A percentile compares a stretch with the other conserved stretches of the same genome.
phyloP scores from a whole-genome alignment of 2,888 invertebrate genomes.

The Napeogenes inachia region DNA sequence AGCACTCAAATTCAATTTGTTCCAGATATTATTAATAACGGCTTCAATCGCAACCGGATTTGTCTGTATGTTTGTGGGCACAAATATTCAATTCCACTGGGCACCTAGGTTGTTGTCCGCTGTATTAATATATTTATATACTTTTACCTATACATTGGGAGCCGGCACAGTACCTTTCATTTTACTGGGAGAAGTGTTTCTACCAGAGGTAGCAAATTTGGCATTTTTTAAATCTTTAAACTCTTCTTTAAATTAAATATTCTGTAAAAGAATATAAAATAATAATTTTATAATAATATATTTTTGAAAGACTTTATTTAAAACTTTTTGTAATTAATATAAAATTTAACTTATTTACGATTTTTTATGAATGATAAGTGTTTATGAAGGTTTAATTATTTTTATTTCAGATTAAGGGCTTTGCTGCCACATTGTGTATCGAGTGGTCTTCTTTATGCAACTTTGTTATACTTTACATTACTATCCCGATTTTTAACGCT shows the following conservation, averaged over 20 bases:
- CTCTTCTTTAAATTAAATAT: background rate
- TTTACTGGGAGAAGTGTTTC: slow-evolving; percentile 31
- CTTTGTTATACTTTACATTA: slow-evolving; percentile 35
- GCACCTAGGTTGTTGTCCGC: slow-evolving; percentile 36
- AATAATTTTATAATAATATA: no score
- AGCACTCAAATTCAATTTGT: slow-evolving; percentile 8
- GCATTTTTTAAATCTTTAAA: background rate
- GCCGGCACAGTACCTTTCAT: slow-evolving; percentile 31
- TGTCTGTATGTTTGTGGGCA: slow-evolving; percentile 33
- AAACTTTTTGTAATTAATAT: background rate
- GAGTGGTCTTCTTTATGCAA: slow-evolving; percentile 34
- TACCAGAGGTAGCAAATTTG: slow-evolving; percentile 30
- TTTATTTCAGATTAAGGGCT: slow-evolving; percentile 34
- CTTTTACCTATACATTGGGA: slow-evolving; percentile 22
- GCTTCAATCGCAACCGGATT: slow-evolving; percentile 33
- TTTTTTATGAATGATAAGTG: background rate
- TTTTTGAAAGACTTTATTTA: no score
- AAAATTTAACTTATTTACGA: no score
- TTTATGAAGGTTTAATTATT: slow-evolving; percentile 1
- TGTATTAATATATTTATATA: slow-evolving; percentile 33
- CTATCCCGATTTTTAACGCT: slow-evolving; percentile 33
- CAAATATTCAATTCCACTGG: slow-evolving; percentile 35
- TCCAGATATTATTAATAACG: slow-evolving; percentile 38
- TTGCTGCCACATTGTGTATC: slow-evolving; percentile 32
- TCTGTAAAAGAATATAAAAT: background rate